Base-by-base conservation (phyloP, 2,797 vertebrate genomes). In the Sphaeramia orbicularis region DNA sequence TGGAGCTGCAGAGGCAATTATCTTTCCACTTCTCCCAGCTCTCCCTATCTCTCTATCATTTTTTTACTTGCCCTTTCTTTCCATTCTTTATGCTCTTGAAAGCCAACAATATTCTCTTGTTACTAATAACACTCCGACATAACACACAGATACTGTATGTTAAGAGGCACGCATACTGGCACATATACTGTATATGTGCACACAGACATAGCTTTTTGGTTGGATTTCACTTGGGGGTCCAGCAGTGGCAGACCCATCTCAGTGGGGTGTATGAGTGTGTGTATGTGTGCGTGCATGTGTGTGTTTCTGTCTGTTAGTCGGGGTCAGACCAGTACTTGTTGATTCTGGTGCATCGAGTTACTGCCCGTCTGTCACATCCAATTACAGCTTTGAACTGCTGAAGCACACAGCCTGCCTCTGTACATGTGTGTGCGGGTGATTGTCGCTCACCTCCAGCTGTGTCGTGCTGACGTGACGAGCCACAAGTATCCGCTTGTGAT, bases 361-460 rank as follows among this genome's bases (percentile, higher is more conserved):
- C 92, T 89, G 90, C 78, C 88, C 14, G 75, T 92, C 93, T 93
- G 94, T 95, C 95, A 94, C 84, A 76, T 92, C 85, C 91, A 95
- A 92, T 96, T 94, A 93, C 57, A 64, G 16, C 44, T 66, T 55
- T 56, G 73, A 78, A 76, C 84, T 71, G 56, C 76, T 93, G 94
- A 95, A 84, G 78, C 87, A 94, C 89, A 93, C 89, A 91, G 91
- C 54, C 81, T 89, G 79, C 86, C 83, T 91, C 88, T 94, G 86
- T 94, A 66, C 74, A 69, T 59, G 73, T 65, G 80, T 71, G 83
- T 86, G 77, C 44, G 56, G 57, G 67, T 81, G 78, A 90, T 76
- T 84, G 86, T 85, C 81, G 76, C 88, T 89, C 85, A 76, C 80
- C 86, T 92, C 89, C 86, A 85, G 86, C 90, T 90, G 89, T 71